Evolutionary conservation across 2,113 vertebrate species (phyloP).

Genomic region (Oceanites oceanicus): DNA sequence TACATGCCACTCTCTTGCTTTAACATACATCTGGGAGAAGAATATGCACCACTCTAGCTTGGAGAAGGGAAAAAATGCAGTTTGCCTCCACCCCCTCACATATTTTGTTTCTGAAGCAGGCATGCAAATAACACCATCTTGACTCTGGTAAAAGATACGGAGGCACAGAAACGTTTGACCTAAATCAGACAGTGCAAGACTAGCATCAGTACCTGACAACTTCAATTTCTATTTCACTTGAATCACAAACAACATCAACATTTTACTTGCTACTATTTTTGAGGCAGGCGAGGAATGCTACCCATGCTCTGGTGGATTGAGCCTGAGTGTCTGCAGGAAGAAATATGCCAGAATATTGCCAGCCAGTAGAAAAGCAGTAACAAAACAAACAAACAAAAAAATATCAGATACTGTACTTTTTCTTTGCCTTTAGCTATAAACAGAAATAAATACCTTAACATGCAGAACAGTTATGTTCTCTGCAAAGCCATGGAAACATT

Average conservation of each 20-base stretch:
- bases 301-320: not conserved
- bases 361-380: not conserved
- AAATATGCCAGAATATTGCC: not conserved
- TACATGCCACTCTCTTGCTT: not conserved
- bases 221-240: not conserved
- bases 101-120: not conserved
- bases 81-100: not conserved
- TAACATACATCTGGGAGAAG: not conserved
- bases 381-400: not conserved
- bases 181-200: not conserved
- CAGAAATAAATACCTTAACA: not conserved
- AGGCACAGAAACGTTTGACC: not conserved
- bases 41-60: not conserved
- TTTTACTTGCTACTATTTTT: not conserved
- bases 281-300: not conserved
- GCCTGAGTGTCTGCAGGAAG: not conserved
- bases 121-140: not conserved
- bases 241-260: not conserved
- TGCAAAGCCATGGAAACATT: not conserved
- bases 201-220: not conserved
- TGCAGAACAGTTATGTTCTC: not conserved
- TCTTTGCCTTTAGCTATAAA: not conserved
- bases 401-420: not conserved
- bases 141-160: not conserved
- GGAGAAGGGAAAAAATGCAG: accelerated